These are phyloP conservation scores for Paramacrobiotus metropolitanus DNA, from an alignment of 1,140 invertebrate species.

Conservation along the genomic window DNA sequence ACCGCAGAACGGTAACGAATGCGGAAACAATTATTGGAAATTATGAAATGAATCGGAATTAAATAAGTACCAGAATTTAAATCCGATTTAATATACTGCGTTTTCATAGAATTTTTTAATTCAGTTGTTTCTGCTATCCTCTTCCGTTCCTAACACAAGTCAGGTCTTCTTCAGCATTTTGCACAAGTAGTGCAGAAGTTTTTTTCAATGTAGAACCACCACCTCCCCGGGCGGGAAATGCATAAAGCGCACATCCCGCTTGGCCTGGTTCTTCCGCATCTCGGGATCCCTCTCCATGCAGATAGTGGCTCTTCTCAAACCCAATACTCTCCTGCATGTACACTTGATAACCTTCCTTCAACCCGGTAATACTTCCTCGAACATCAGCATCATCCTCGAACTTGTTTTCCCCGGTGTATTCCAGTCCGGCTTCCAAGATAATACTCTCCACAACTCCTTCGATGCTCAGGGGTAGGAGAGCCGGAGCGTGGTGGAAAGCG, in stretches of 20 bases:
- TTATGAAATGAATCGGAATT: slow-evolving; percentile 26
- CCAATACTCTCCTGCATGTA: slow-evolving; percentile 43
- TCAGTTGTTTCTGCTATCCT: no score
- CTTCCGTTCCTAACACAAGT: no score
- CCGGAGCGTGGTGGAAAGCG: background rate
- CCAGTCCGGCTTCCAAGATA: slow-evolving; percentile 49
- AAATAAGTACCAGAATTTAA: slow-evolving; percentile 4
- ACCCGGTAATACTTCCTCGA: slow-evolving; percentile 74
- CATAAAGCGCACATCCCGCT: slow-evolving; percentile 40
- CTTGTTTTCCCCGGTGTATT: slow-evolving; percentile 25
- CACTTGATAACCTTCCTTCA: slow-evolving; percentile 40
- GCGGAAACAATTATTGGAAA: slow-evolving; percentile 51
- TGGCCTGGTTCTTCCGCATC: slow-evolving; percentile 18
- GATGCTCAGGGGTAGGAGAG: slow-evolving; percentile 23
- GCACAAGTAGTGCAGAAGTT: no score
- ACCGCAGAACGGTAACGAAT: slow-evolving; percentile 69
- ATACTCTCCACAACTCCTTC: slow-evolving; percentile 65
- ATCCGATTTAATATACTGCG: no score
- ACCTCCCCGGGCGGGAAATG: slow-evolving; percentile 63
- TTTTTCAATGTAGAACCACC: slow-evolving; percentile 46
- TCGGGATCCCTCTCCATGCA: slow-evolving; percentile 35
- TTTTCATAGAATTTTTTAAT: no score
- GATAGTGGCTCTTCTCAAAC: slow-evolving; percentile 38
- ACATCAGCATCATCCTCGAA: slow-evolving; percentile 34
- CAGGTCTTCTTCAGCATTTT: no score